A percentile compares a stretch with the other conserved stretches of the same genome.
Evolutionary conservation across 2,888 invertebrate genomes (phyloP).

Genomic region (Melanotus villosus): DNA sequence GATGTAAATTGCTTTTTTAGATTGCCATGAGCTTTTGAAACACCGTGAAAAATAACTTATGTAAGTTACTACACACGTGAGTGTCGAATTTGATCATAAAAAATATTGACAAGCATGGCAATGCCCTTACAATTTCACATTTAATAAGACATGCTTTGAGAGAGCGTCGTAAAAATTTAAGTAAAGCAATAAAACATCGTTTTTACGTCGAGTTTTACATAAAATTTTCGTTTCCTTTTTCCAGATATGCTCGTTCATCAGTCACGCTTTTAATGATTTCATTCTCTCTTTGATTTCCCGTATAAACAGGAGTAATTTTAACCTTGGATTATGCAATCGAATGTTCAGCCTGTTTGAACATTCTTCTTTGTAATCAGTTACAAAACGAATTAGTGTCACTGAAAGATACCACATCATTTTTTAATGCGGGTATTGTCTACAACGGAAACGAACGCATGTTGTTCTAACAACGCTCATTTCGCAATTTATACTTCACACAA

Average conservation of each 20-base stretch:
- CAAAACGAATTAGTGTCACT: conserved; percentile 2
- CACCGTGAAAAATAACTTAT: conserved; percentile 45
- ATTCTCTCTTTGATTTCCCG: conserved; percentile 19
- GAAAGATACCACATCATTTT: conserved; percentile 6
- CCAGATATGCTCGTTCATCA: conserved; percentile 19
- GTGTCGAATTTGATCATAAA: conserved; percentile 52
- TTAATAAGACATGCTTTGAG: conserved; percentile 48
- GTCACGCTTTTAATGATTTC: conserved; percentile 21
- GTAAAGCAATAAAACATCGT: conserved; percentile 37
- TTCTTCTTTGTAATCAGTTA: neutral
- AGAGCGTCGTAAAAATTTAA: conserved; percentile 52
- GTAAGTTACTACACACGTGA: conserved; percentile 49
- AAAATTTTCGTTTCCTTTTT: conserved; percentile 50
- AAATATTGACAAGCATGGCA: conserved; percentile 51
- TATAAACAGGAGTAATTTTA: neutral
- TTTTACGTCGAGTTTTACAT: conserved; percentile 51
- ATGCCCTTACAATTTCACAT: conserved; percentile 51
- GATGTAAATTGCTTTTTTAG: conserved; percentile 36
- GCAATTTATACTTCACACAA: conserved; percentile 1
- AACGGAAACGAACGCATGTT: conserved; percentile 12
- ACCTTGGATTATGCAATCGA: neutral
- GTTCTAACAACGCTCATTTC: neutral
- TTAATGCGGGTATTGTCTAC: neutral
- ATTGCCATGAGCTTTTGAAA: conserved; percentile 29
- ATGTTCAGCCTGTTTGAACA: neutral